Percentiles rank a stretch among this genome's conserved stretches.
Conservation (phyloP, 2,113 vertebrate genomes). For the Loxodonta africana region DNA sequence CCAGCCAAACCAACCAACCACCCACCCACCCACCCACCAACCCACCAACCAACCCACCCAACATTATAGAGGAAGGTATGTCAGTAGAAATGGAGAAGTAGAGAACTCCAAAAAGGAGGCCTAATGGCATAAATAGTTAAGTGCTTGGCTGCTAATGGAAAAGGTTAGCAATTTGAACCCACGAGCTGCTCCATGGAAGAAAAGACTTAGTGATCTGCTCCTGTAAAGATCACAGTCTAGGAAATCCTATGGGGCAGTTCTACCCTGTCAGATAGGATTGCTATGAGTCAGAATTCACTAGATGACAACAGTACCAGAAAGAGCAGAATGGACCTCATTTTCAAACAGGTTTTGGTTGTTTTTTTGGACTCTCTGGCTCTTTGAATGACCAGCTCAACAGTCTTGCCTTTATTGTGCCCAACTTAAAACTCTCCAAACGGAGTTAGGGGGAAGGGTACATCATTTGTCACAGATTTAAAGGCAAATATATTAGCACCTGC, state of each 20-base stretch:
- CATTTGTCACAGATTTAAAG: neutral
- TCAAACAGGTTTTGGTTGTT: neutral
- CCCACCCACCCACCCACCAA: no score
- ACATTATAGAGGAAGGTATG: neutral
- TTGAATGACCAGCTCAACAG: neutral
- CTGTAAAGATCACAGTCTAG: neutral
- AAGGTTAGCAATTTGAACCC: no score
- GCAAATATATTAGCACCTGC: neutral
- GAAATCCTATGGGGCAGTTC: neutral
- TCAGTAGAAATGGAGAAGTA: conserved; percentile 11
- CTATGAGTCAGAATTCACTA: neutral
- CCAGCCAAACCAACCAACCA: no score
- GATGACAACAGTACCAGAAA: neutral
- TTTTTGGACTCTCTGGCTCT: neutral
- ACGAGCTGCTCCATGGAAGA: neutral
- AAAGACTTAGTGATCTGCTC: neutral
- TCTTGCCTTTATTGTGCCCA: neutral
- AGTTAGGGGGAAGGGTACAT: neutral
- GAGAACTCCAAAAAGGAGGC: neutral
- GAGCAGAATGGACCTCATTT: neutral
- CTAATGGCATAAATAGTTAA: neutral
- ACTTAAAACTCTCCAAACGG: neutral
- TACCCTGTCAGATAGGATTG: neutral
- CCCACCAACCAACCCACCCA: no score
- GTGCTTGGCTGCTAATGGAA: neutral